Base-by-base conservation (phyloP, 2,113 vertebrate species). In the Aldabrachelys gigantea region DNA sequence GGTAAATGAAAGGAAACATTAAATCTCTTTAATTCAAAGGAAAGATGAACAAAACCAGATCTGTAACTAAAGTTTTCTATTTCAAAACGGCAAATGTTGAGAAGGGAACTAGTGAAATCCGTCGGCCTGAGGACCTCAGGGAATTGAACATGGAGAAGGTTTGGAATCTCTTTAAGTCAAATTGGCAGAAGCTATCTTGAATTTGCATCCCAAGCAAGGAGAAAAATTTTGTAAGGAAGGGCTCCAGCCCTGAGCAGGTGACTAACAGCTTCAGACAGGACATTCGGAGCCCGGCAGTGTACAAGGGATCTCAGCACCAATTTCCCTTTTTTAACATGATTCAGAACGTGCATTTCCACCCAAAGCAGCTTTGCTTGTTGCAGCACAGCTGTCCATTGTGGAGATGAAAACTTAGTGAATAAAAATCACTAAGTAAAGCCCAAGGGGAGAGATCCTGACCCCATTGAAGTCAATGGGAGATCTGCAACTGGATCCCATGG, bases 81-180 rank as follows among this genome's bases (percentile, higher is more conserved):
- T 52, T 2, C 50, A 52, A 62, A 59, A 31, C 6, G 14, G 6
- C 31, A 35, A 19, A 65, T 1, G 2, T 4, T 16, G 31, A 29
- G 31, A 62, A 16, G 62, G 31, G 14, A 65, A 65, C 31, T 4
- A 17, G 62, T n/a, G 62, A 19, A 35, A 8, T n/a, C 62, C 1
- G 3, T 16, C 0, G 14, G 31, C 14, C 3, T 17, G 31, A 35
- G 3, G 62, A 35, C 1, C 31, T n/a, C 16, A 10, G 62, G 62
- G 31, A 14, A 13, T 8, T n/a, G 14, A 65, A 17, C 14, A 19
- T 8, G 7, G 31, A 9, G 31, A 65, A 17, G 62, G 31, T 65
- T 65, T 65, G 62, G 27, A 16, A 65, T 17, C 59, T 65, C 59
- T 35, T 35, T 12, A 65, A 65, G 59, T 65, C 29, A 35, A 65